Percentiles rank a stretch among this genome's conserved stretches.
Evolutionary conservation across 2,797 vertebrate genomes (phyloP).

Genomic region (Crenichthys baileyi): DNA sequence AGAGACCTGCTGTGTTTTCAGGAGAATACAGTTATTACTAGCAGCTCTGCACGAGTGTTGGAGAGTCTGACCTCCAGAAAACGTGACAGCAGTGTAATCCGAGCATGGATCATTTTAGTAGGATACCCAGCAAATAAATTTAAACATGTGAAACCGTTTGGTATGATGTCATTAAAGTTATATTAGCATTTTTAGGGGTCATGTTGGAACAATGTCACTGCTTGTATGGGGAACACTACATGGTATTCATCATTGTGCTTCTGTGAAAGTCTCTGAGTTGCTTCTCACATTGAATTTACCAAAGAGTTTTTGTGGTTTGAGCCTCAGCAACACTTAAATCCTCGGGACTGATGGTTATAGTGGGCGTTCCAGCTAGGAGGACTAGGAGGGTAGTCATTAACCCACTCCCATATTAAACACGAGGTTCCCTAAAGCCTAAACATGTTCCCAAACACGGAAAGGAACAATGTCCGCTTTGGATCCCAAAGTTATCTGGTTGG

Average conservation of each 20-base stretch:
- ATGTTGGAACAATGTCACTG: constrained; percentile 30
- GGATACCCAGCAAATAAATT: not conserved
- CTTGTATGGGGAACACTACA: constrained; percentile 40
- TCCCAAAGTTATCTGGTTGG: not conserved
- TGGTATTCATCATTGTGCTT: constrained; percentile 46
- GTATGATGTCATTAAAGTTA: constrained; percentile 26
- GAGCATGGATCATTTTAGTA: constrained; percentile 1
- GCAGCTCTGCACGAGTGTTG: not conserved
- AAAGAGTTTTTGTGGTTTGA: constrained; percentile 46
- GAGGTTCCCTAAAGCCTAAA: constrained; percentile 37
- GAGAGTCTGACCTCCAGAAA: constrained; percentile 10
- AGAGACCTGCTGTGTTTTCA: constrained; percentile 17
- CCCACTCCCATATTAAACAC: constrained; percentile 53
- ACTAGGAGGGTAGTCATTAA: constrained; percentile 46
- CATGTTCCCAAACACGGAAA: constrained; percentile 8
- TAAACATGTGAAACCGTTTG: constrained; percentile 6
- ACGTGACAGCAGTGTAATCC: not conserved
- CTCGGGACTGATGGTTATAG: constrained; percentile 48
- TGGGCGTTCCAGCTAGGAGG: constrained; percentile 43
- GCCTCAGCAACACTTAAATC: constrained; percentile 40
- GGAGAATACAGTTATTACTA: constrained; percentile 25
- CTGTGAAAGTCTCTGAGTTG: not conserved
- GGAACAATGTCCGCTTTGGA: constrained; percentile 31
- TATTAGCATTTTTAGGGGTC: constrained; percentile 31
- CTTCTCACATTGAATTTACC: constrained; percentile 39